Percentiles rank a stretch among this genome's conserved stretches.
phyloP scores from a whole-genome alignment of 2,113 vertebrate species.

The Aegithalos caudatus region DNA sequence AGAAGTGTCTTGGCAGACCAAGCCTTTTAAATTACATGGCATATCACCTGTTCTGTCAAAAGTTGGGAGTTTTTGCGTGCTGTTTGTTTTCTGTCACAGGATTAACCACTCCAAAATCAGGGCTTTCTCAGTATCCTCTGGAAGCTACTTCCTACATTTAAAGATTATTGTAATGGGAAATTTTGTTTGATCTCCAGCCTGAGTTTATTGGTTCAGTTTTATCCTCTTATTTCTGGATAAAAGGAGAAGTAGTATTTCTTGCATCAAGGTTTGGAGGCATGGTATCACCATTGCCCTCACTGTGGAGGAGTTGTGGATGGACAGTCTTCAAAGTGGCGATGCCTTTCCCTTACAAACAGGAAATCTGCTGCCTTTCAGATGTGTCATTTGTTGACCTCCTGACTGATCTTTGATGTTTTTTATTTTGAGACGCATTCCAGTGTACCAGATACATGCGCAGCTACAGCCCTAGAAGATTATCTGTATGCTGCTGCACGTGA shows the following conservation, averaged over 20 bases:
- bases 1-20: not conserved
- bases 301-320: not conserved
- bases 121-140: not conserved
- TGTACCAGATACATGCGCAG: not conserved
- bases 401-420: not conserved
- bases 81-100: not conserved
- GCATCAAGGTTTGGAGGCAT: not conserved
- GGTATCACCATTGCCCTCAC: not conserved
- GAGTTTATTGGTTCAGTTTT: not conserved
- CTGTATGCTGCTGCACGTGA: not conserved
- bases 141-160: not conserved
- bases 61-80: not conserved
- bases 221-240: not conserved
- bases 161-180: not conserved
- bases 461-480: not conserved
- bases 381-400: not conserved
- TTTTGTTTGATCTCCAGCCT: not conserved
- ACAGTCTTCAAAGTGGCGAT: not conserved
- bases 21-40: not conserved
- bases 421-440: not conserved
- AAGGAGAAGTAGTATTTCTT: not conserved
- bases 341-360: not conserved
- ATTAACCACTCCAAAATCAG: not conserved
- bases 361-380: not conserved
- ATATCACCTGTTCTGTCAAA: not conserved